Base-by-base conservation (phyloP, 2,888 invertebrate species). In the Ichneumoninae sp. region DNA sequence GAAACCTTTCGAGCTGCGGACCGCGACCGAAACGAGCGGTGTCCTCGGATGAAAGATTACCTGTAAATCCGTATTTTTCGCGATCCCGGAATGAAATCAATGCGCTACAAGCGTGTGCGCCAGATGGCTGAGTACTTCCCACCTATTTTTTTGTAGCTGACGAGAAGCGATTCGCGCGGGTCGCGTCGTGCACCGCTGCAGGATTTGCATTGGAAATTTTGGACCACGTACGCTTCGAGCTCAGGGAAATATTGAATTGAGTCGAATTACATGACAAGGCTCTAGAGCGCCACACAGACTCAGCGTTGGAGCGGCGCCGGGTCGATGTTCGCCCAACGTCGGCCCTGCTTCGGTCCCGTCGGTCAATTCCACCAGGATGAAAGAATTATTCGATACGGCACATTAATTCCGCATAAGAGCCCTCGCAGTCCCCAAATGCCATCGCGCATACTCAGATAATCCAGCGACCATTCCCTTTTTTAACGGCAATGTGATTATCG, bases 231-330 rank as follows among this genome's bases (percentile, higher is more conserved):
- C 19, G n/a, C 19, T 71, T 54, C 6, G 19, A 36, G 19, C n/a
- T 36, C 22, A 54, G 36, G 54, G 57, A 54, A 57, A 57, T 40
- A 40, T 57, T 19, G 54, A 22, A 40, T 71, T n/a, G 54, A n/a
- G 40, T 40, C 10, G 40, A 40, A 30, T 30, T 30, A 30, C 30
- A 50, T 50, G 50, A 8, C 7, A 5, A 30, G 30, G 30, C 4
- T 5, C 40, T 8, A 8, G 40, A 8, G 40, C 8, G 6, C 8
- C 8, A 6, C 40, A 40, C 1, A 8, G 40, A 0, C 4, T 30
- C 30, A 4, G 30, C 30, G 0, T 16, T 16, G 44, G 44, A 47
- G 3, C 4, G 16, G 44, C 44, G 16, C 1, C 40, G 13, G 16
- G 44, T 47, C 44, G 16, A 16, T 1, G 13, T 47, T 47, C 44